phyloP scores from a whole-genome alignment of 2,113 vertebrate species.

The Piaya cayana region DNA sequence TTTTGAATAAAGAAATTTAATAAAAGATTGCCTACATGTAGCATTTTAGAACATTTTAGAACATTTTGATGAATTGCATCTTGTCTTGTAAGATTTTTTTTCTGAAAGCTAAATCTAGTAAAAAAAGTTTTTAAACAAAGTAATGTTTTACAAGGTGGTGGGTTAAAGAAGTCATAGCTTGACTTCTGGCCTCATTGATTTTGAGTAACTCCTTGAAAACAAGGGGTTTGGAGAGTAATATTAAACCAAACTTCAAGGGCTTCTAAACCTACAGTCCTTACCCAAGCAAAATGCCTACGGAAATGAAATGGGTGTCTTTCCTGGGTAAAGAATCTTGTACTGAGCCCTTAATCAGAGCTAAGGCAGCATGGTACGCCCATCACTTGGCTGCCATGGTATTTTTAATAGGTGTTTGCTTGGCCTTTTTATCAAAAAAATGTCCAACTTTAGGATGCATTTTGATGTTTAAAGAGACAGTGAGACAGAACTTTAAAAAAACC shows the following conservation, averaged over 20 bases:
- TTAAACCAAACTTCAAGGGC: constrained; percentile 71
- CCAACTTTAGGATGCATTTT: constrained; percentile 57
- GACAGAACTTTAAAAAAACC: not conserved
- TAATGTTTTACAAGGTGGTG: constrained; percentile 44
- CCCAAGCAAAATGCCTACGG: constrained; percentile 13
- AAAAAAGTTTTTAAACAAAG: constrained; percentile 61
- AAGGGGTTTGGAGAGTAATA: constrained; percentile 61
- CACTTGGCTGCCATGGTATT: constrained; percentile 61
- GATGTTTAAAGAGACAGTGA: constrained; percentile 64
- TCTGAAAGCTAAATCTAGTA: constrained; percentile 60
- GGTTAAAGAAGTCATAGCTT: constrained; percentile 54
- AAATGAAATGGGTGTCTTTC: not conserved
- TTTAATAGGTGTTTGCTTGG: constrained; percentile 65
- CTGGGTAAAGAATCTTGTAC: constrained; percentile 44
- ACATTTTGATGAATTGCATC: constrained; percentile 67
- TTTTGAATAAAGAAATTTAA: constrained; percentile 73
- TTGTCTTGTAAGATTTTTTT: constrained; percentile 63
- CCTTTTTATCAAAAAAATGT: constrained; percentile 56
- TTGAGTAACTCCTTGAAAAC: constrained; percentile 68
- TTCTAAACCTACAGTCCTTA: constrained; percentile 44
- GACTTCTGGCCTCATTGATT: constrained; percentile 70
- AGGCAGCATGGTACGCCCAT: constrained; percentile 55
- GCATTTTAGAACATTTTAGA: constrained; percentile 81
- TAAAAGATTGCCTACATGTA: constrained; percentile 79
- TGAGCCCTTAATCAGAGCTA: constrained; percentile 51